Evolutionary conservation across 2,797 vertebrate species (phyloP), one percentile per base, ranked within the genome.

Genomic region (Anguilla obscura): DNA sequence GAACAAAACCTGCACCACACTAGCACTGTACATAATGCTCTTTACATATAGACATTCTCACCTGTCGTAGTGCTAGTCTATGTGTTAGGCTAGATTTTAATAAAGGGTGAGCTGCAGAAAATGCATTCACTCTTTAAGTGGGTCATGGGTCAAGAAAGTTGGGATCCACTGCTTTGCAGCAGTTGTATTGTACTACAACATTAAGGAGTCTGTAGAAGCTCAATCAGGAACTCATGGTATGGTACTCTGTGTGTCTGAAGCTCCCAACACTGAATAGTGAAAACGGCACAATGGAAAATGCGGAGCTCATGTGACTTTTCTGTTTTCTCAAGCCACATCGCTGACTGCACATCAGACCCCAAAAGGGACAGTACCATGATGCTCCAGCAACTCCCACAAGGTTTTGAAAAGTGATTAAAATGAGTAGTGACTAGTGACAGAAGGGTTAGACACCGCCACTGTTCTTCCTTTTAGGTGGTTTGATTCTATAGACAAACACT

Each of bases 341-440:
- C 63, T 84, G 60, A 10, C 8, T 40, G 21, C 66, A 52, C 50
- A 52, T 52, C 50, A 52, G 50, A 52, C 50, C 50, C 7, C 50
- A 48, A 24, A 9, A 30, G 14, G n/a, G 45, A 9, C 2, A 58
- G 12, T 30, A 40, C 2, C 7, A 8, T 0, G 24, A 36, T 21
- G 12, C 27, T 50, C 71, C 87, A 60, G 66, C 87, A 85, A 24
- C 50, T 40, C 76, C 21, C 3, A 5, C 18, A 79, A 63, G 33
- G 83, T 40, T 48, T 50, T 9, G 85, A 18, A 82, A 21, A n/a
- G 56, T 80, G 66, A 88, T 86, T 58, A 66, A 69, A 27, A 63
- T 21, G 69, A 45, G 36, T 82, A 85, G 87, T 82, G 71, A 50
- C 45, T n/a, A 6, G 50, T 56, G 84, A 85, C 71, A 79, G 84